Evolutionary conservation across 1,140 invertebrate genomes (phyloP).

Genomic region (Ectropis grisescens): DNA sequence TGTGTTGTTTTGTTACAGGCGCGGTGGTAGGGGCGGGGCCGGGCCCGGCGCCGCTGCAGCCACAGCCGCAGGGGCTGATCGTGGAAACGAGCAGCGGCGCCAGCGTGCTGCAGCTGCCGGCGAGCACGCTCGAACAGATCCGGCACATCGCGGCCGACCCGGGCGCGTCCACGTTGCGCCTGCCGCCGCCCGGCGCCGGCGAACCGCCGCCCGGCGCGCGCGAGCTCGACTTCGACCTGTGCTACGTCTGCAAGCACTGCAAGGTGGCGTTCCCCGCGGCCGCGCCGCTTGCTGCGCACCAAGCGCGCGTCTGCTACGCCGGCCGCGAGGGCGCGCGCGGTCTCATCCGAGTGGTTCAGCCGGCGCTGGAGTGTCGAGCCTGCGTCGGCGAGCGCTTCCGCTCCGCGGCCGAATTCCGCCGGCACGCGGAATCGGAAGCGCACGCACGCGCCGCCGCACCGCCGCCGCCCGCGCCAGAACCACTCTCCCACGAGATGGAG

Average conservation of each 20-base stretch:
- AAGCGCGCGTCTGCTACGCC: slow-evolving; percentile 75
- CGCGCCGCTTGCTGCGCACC: slow-evolving; percentile 80
- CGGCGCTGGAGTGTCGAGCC: slow-evolving; percentile 78
- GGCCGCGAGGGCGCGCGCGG: slow-evolving; percentile 75
- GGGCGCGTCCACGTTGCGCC: slow-evolving; percentile 74
- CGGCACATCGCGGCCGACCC: slow-evolving; percentile 76
- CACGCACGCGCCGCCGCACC: slow-evolving; percentile 61
- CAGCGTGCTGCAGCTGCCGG: slow-evolving; percentile 74
- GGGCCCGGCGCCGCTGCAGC: slow-evolving; percentile 31
- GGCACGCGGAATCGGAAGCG: slow-evolving; percentile 75
- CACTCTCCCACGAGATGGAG: slow-evolving; percentile 84
- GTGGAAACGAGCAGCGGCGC: slow-evolving; percentile 72
- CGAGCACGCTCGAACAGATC: slow-evolving; percentile 75
- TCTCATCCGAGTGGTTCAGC: slow-evolving; percentile 76
- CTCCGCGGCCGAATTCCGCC: slow-evolving; percentile 73
- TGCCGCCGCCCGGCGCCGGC: slow-evolving; percentile 69
- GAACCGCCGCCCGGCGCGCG: slow-evolving; percentile 52
- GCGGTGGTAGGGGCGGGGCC: too few species aligned
- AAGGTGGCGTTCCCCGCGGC: slow-evolving; percentile 84
- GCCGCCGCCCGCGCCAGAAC: slow-evolving; percentile 63
- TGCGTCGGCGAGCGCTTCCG: slow-evolving; percentile 78
- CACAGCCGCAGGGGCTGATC: slow-evolving; percentile 58
- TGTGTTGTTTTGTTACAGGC: too few species aligned
- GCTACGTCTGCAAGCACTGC: slow-evolving; percentile 89
- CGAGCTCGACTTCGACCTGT: slow-evolving; percentile 82